These are phyloP conservation scores for Caenorhabditis sulstoni DNA, from an alignment of 2,888 invertebrate genomes.

Conservation along the genomic window DNA sequence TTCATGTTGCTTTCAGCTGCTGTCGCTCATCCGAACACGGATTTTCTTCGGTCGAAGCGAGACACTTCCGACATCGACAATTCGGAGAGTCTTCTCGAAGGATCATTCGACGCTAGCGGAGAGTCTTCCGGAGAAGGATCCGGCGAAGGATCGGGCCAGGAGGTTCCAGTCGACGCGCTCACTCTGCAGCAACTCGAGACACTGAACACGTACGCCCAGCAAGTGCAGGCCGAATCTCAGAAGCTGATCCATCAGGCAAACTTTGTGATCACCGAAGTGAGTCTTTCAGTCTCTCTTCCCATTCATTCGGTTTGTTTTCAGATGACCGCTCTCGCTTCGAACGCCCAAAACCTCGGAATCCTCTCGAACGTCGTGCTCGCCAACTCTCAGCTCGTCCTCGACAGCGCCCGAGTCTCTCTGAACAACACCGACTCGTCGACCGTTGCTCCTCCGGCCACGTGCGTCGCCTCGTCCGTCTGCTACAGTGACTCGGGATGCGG, in stretches of 20 bases:
- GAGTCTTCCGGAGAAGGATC: conserved; percentile 44
- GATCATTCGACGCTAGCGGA: conserved; percentile 11
- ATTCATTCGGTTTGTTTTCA: no score
- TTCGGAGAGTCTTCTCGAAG: conserved; percentile 6
- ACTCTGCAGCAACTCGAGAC: conserved; percentile 48
- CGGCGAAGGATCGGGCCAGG: conserved; percentile 24
- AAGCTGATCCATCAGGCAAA: conserved; percentile 58
- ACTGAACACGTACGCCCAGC: conserved; percentile 46
- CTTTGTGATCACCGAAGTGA: conserved; percentile 46
- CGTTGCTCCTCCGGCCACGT: conserved; percentile 19
- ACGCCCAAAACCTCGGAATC: conserved; percentile 52
- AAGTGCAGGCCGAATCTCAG: conserved; percentile 54
- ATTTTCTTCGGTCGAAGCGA: conserved; percentile 34
- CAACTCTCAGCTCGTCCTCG: conserved; percentile 50
- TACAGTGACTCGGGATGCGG: conserved; percentile 52
- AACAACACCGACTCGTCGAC: conserved; percentile 15
- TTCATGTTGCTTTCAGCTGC: conserved; percentile 20
- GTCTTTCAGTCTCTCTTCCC: not conserved
- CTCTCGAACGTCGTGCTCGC: conserved; percentile 36
- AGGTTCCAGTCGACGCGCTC: conserved; percentile 24
- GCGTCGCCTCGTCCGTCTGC: conserved; percentile 44
- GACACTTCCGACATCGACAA: not conserved
- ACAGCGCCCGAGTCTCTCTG: conserved; percentile 35
- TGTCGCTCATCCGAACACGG: conserved; percentile 28
- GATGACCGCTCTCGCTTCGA: conserved; percentile 54